These are phyloP conservation scores for Ataeniobius toweri DNA, from an alignment of 2,797 vertebrate genomes.

Conservation along the genomic window DNA sequence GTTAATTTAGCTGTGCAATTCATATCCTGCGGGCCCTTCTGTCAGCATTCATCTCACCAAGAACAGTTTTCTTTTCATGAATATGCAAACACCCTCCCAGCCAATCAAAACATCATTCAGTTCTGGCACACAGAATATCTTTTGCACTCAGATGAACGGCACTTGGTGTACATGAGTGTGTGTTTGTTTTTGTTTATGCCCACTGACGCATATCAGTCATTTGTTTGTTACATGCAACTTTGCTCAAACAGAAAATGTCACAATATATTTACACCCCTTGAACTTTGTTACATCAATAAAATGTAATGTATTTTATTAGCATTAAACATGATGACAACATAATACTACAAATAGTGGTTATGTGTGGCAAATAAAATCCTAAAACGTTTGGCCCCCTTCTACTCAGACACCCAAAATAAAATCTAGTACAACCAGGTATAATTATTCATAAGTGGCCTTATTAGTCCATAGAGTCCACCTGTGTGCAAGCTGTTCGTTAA, in stretches of 20 bases:
- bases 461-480: not conserved
- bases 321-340: not conserved
- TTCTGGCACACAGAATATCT: constrained; percentile 27
- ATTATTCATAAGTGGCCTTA: not conserved
- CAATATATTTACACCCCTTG: not conserved
- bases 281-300: not conserved
- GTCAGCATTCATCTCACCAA: constrained; percentile 66
- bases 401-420: not conserved
- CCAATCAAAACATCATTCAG: constrained; percentile 51
- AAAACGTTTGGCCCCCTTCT: not conserved
- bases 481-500: not conserved
- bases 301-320: not conserved
- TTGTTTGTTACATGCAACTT: not conserved
- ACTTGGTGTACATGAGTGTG: not conserved
- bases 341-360: not conserved
- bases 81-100: constrained; percentile 61
- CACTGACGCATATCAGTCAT: not conserved
- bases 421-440: not conserved
- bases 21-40: constrained; percentile 57
- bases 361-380: not conserved
- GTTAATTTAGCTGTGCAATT: constrained; percentile 64
- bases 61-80: constrained; percentile 64
- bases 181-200: not conserved
- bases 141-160: not conserved
- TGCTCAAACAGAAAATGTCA: not conserved